These are phyloP conservation scores for Maylandia zebra DNA, from an alignment of 2,113 vertebrate genomes.

Conservation along the genomic window DNA sequence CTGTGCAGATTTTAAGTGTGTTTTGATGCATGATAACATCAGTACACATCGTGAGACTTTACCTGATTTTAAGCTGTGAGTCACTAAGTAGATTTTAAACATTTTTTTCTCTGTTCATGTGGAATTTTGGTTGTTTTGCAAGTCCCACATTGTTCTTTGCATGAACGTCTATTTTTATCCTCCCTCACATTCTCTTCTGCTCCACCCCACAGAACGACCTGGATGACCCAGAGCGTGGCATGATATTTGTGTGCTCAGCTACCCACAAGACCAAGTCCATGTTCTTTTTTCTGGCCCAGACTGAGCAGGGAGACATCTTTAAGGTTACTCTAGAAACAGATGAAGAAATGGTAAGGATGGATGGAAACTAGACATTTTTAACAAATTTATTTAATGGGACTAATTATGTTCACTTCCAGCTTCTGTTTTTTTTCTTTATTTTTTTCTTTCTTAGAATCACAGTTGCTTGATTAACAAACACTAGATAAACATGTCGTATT, in stretches of 20 bases:
- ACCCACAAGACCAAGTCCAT: slow-evolving; percentile 99
- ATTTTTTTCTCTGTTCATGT: neutral
- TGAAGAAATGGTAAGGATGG: slow-evolving; percentile 90
- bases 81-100: neutral
- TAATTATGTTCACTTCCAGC: neutral
- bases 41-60: neutral
- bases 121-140: neutral
- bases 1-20: neutral
- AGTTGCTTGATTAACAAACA: neutral
- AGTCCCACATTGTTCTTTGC: neutral
- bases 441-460: neutral
- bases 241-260: slow-evolving; percentile 98
- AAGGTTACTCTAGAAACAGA: slow-evolving; percentile 98
- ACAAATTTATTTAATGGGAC: neutral
- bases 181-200: neutral
- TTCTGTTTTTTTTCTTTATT: neutral
- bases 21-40: neutral
- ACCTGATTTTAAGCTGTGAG: neutral
- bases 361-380: neutral
- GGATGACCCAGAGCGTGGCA: slow-evolving; percentile 95
- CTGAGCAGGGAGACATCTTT: slow-evolving; percentile 98
- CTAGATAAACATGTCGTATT: neutral
- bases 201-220: slow-evolving; percentile 82
- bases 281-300: slow-evolving; percentile 99
- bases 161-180: neutral